Base-by-base conservation (phyloP, 2,888 invertebrate species). In the Hydraecia micacea region DNA sequence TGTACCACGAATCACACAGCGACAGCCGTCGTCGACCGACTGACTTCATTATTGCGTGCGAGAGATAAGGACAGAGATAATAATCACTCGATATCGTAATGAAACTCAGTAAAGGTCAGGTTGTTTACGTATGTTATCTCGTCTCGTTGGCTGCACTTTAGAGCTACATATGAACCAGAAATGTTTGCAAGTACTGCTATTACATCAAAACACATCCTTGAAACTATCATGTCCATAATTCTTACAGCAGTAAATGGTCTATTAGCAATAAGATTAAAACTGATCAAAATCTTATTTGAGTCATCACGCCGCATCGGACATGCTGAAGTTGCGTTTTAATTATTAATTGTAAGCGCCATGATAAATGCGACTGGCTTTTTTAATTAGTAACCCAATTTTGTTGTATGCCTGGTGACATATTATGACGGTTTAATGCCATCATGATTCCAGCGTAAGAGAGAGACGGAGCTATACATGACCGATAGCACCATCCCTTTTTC, bases 101-200 rank as follows among this genome's bases (percentile, higher is more conserved):
- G 55, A 4, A 58, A 58, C 55, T 58, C 55, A 58, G n/a, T 58
- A n/a, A n/a, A 11, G 5, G 55, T n/a, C 55, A n/a, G 2, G 11
- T 58, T n/a, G 55, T 58, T n/a, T 11, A 21, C 52, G 2, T 52
- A n/a, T 55, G 55, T n/a, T 21, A 58, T 58, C 55, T 58, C 11
- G 55, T 58, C 55, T 58, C n/a, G 55, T 58, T 58, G n/a, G n/a
- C 13, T n/a, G 55, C 5, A 58, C 55, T 58, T n/a, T 55, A 55
- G n/a, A 55, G 25, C 25, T 55, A 55, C 28, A 32, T 32, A 58
- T 2, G 4, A 63, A 28, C 28, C 15, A 70, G 18, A 18, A 74
- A 55, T 55, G 2, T 32, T 72, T 75, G 32, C 60, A 49, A 36
- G 36, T 75, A 55, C 55, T 55, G 32, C n/a, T 71, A 60, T 60